phyloP scores from a whole-genome alignment of 2,797 vertebrate species.

The Gymnocypris eckloni region DNA sequence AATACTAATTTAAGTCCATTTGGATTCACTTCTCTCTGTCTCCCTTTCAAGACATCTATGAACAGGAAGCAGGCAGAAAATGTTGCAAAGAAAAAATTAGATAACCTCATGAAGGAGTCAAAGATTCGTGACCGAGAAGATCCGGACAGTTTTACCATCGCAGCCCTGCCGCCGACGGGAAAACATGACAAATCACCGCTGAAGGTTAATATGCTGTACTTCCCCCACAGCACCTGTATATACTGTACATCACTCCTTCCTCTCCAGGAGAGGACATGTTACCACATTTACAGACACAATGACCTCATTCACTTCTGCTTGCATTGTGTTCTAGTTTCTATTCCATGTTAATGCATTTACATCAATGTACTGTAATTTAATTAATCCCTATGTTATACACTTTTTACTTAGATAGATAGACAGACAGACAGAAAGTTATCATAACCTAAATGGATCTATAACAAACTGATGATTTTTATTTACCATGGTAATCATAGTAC shows the following conservation, averaged over 20 bases:
- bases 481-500: neutral
- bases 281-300: neutral
- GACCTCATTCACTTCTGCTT: neutral
- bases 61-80: slow-evolving; percentile 94
- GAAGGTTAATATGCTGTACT: slow-evolving; percentile 76
- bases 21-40: slow-evolving; percentile 26
- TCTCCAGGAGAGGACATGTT: neutral
- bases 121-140: slow-evolving; percentile 95
- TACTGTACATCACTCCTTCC: neutral
- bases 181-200: slow-evolving; percentile 74
- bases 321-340: neutral
- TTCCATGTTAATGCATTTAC: neutral
- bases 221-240: neutral
- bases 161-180: slow-evolving; percentile 79
- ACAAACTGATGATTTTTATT: neutral
- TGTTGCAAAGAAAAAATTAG: slow-evolving; percentile 94
- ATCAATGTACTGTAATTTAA: neutral
- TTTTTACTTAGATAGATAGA: neutral
- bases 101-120: slow-evolving; percentile 95
- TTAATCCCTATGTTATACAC: neutral
- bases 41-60: slow-evolving; percentile 81
- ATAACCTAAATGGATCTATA: neutral
- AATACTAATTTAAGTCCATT: neutral
- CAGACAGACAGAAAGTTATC: neutral
- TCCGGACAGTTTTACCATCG: slow-evolving; percentile 87